A percentile compares a stretch with the other conserved stretches of the same genome.
Evolutionary conservation across 1,140 invertebrate genomes (phyloP).

Genomic region (Pemphigus obesinymphae): DNA sequence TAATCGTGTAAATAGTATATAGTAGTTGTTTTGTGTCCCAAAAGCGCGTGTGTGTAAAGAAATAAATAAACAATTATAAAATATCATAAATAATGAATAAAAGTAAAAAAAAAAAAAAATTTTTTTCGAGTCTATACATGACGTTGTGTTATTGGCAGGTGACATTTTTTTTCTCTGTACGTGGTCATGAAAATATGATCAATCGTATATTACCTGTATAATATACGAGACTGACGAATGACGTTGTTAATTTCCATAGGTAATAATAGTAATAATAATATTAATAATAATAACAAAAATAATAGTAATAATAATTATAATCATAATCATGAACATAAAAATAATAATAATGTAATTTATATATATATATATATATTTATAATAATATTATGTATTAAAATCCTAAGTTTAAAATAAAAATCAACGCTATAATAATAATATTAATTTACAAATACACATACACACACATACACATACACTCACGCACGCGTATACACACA

Average conservation of each 20-base stretch:
- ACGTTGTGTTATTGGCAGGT: neutral
- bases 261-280: neutral
- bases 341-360: neutral
- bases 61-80: neutral
- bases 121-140: constrained; percentile 4
- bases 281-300: neutral
- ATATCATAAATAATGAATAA: neutral
- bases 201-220: neutral
- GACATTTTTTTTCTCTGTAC: neutral
- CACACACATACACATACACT: neutral
- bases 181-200: neutral
- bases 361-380: neutral
- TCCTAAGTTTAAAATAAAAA: neutral
- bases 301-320: neutral
- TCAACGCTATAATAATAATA: neutral
- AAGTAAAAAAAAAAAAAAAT: no score
- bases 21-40: neutral
- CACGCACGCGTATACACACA: neutral
- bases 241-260: neutral
- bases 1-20: neutral
- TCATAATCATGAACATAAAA: neutral
- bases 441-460: neutral
- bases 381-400: constrained; percentile 3
- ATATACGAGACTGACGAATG: neutral
- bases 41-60: neutral